Evolutionary conservation across 2,888 invertebrate species (phyloP).

Genomic region (Heliconius ethilla): DNA sequence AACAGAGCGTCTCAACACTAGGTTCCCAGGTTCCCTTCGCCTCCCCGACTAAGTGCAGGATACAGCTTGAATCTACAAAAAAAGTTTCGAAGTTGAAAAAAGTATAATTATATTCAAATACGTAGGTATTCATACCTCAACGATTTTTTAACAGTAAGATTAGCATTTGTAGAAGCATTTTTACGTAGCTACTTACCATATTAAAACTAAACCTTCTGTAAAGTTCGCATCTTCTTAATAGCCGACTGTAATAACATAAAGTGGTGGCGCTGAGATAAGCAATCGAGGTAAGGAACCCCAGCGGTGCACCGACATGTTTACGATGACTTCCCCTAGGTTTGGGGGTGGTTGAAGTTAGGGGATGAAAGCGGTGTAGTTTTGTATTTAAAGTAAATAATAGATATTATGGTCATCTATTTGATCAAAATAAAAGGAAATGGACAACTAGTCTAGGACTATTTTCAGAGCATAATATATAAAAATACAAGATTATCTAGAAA

Average conservation of each 20-base stretch:
- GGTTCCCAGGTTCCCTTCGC: background rate
- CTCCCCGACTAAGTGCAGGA: background rate
- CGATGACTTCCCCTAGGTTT: constrained; percentile 65
- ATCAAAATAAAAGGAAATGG: no score
- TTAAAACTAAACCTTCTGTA: constrained; percentile 31
- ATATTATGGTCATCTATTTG: background rate
- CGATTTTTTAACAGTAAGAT: background rate
- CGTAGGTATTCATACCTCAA: no score
- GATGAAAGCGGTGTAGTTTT: constrained; percentile 33
- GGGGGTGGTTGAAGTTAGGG: constrained; percentile 51
- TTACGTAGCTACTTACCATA: constrained; percentile 31
- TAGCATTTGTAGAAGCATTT: background rate
- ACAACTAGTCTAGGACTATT: no score
- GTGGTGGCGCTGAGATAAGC: constrained; percentile 56
- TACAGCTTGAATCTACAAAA: background rate
- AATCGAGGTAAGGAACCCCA: constrained; percentile 63
- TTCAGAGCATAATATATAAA: no score
- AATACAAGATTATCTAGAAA: no score
- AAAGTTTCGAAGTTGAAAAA: background rate
- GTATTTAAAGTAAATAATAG: background rate
- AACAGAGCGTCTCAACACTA: background rate
- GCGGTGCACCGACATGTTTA: constrained; percentile 73
- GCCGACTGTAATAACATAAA: constrained; percentile 45
- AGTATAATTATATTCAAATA: no score
- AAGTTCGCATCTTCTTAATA: constrained; percentile 28